These are phyloP conservation scores for Apostichopus parvimensis DNA, from an alignment of 35 echinoderm and acorn worm genomes.

Conservation along the genomic window DNA sequence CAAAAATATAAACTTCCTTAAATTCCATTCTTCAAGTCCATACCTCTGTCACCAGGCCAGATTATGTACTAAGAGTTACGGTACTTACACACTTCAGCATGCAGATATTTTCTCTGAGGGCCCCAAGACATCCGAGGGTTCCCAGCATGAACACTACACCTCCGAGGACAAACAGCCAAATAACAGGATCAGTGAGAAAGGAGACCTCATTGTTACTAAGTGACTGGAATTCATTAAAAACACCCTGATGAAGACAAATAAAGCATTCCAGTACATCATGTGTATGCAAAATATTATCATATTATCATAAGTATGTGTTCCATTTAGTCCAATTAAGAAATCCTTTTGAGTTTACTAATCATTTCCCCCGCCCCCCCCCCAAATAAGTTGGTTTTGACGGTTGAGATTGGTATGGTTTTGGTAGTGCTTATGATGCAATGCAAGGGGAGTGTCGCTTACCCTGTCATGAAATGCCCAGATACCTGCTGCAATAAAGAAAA, in stretches of 20 bases:
- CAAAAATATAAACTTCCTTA: no score
- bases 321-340: no score
- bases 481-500: constrained; percentile 30
- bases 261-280: not conserved
- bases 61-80: no score
- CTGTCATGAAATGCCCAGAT: constrained; percentile 41
- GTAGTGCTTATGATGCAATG: no score
- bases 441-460: not conserved
- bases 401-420: no score
- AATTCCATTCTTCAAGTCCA: no score
- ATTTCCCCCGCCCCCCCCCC: no score
- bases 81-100: constrained; percentile 76
- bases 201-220: not conserved
- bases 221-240: constrained; percentile 17
- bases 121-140: constrained; percentile 77
- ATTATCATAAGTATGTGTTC: no score
- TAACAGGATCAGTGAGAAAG: constrained; percentile 34
- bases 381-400: no score
- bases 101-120: constrained; percentile 82
- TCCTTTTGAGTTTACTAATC: no score
- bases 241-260: constrained; percentile 21
- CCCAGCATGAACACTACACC: constrained; percentile 79
- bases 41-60: no score
- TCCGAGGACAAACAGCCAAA: constrained; percentile 35
- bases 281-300: not conserved